These are phyloP conservation scores for Peromyscus californicus DNA, from an alignment of 2,113 vertebrate species.

Conservation along the genomic window DNA sequence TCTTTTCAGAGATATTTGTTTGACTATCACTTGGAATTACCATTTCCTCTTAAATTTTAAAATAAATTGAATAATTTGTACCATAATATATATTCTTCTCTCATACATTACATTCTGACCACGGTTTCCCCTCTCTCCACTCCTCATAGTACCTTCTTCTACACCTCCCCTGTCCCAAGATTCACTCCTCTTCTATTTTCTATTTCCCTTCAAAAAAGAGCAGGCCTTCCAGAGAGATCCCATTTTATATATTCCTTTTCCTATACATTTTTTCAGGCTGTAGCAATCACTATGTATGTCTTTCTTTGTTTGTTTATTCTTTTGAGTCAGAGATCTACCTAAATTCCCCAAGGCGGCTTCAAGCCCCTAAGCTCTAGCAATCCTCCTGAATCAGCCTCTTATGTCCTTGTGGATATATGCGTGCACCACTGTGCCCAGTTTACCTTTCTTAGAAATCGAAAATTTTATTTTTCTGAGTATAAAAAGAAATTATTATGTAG, in stretches of 20 bases:
- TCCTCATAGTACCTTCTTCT: rapidly evolving
- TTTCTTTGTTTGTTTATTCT: neutral
- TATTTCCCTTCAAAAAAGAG: neutral
- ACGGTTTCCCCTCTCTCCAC: neutral
- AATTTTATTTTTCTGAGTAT: neutral
- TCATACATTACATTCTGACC: neutral
- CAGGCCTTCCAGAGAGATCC: neutral
- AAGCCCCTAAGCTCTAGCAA: neutral
- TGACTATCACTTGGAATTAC: neutral
- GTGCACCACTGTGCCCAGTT: neutral
- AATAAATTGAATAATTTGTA: neutral
- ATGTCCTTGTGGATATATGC: neutral
- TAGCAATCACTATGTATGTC: neutral
- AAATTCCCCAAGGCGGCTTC: neutral
- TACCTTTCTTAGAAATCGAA: neutral
- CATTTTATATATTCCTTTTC: neutral
- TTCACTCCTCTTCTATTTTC: neutral
- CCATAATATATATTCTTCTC: neutral
- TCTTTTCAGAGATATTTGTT: neutral
- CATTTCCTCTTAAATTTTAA: neutral
- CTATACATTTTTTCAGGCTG: too few relatives aligned
- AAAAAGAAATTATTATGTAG: neutral
- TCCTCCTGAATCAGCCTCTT: neutral
- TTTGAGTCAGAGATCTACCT: neutral
- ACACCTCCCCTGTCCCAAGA: neutral